phyloP scores from a whole-genome alignment of 2,797 vertebrate species.

The Buceros bicornis region DNA sequence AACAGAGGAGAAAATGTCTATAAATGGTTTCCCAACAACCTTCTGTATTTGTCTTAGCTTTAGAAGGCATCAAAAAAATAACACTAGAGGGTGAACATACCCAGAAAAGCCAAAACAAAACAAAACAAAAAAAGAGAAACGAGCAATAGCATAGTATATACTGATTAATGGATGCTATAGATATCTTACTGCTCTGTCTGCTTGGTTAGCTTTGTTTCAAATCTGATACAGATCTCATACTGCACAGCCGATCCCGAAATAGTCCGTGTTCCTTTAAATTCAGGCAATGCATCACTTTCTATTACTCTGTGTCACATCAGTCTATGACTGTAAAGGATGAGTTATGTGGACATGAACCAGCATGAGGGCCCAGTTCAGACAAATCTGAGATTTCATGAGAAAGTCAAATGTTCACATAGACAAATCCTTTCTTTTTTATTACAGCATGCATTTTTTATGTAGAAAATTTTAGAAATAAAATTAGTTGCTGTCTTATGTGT shows the following conservation, averaged over 20 bases:
- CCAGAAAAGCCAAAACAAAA: conserved; percentile 1
- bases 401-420: conserved; percentile 60
- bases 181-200: conserved; percentile 80
- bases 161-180: conserved; percentile 83
- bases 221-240: conserved; percentile 83
- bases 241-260: conserved; percentile 79
- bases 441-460: conserved; percentile 13
- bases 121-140: neutral
- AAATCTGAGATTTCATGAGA: conserved; percentile 63
- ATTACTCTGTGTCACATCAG: conserved; percentile 80
- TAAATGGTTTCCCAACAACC: conserved; percentile 33
- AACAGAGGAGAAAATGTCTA: neutral
- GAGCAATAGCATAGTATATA: conserved; percentile 38
- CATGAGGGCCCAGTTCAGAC: conserved; percentile 62
- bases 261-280: conserved; percentile 84
- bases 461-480: conserved; percentile 38
- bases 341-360: conserved; percentile 79
- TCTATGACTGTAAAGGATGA: conserved; percentile 80
- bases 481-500: neutral
- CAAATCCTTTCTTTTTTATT: conserved; percentile 20
- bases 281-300: conserved; percentile 85
- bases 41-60: conserved; percentile 46
- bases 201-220: conserved; percentile 85
- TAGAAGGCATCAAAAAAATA: conserved; percentile 66
- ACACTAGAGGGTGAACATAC: neutral